Conservation (phyloP, 2,113 vertebrate genomes). For the Empidonax alnorum region DNA sequence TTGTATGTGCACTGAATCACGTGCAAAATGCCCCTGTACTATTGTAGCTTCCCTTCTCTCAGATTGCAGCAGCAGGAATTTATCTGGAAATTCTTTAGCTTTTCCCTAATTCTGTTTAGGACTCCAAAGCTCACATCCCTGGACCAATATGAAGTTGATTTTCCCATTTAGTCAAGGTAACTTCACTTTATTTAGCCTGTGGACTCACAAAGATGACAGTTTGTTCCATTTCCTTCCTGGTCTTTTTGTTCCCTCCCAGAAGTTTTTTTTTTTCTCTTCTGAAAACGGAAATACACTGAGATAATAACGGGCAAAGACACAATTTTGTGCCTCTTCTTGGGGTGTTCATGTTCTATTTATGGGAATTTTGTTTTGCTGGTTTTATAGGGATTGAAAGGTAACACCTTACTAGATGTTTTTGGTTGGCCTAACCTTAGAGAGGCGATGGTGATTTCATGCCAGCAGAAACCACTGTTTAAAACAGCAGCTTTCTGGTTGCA, state of each 20-base stretch:
- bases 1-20: background rate
- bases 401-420: background rate
- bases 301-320: background rate
- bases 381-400: background rate
- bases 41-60: background rate
- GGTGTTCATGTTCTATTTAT: background rate
- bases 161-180: background rate
- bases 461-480: background rate
- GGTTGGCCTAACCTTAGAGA: background rate
- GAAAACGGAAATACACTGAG: background rate
- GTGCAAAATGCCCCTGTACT: background rate
- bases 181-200: background rate
- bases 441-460: background rate
- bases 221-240: background rate
- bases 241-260: background rate
- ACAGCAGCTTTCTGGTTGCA: background rate
- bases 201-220: background rate
- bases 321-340: background rate
- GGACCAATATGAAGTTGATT: background rate
- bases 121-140: background rate
- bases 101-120: background rate
- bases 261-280: background rate
- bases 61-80: background rate
- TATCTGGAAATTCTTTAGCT: background rate
- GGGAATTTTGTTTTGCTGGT: background rate